Evolutionary conservation across 1,140 invertebrate species (phyloP), one percentile per base, ranked within the genome.

Genomic region (Wiebesia pumilae): DNA sequence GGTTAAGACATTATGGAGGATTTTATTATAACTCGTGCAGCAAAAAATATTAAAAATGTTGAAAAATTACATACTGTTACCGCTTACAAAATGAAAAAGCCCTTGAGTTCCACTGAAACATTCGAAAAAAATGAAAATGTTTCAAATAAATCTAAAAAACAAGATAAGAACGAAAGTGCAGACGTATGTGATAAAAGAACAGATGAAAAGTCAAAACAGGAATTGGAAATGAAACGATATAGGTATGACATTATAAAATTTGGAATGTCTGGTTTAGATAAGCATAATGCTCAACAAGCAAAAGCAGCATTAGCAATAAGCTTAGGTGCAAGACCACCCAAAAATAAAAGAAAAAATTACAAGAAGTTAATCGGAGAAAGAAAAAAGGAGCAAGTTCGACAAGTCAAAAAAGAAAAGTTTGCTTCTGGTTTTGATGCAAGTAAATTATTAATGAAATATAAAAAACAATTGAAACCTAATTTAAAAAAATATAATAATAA

Each of bases 211-310:
- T 87, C 81, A 21, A 81, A 91, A 40, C 91, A 93, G 87, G 94
- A 95, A 89, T 89, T 95, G 38, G 94, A 95, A 86, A 95, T 96
- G 87, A 95, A 95, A 75, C 94, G 91, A 83, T 92, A 94, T 0
- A 94, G 95, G 81, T 93, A 95, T 89, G 96, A 96, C 88, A 92
- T 96, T 12, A 93, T 96, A 58, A 96, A 95, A 87, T 96, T 96
- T 90, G 96, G 95, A 77, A 95, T 95, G 88, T 94, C 94, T 78
- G 95, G 95, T 73, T 94, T 96, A 24, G 91, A 94, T 30, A 92
- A 93, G n/a, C 89, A 91, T 62, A 94, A 95, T 84, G 95, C 95
- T 87, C 91, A 93, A 69, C 92, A 95, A 91, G 95, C 95, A 81
- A 95, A 96, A 90, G 92, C 95, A 38, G 94, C 94, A 38, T 91